These are phyloP conservation scores for Dufourea novaeangliae DNA, from an alignment of 1,140 invertebrate species.

Conservation along the genomic window DNA sequence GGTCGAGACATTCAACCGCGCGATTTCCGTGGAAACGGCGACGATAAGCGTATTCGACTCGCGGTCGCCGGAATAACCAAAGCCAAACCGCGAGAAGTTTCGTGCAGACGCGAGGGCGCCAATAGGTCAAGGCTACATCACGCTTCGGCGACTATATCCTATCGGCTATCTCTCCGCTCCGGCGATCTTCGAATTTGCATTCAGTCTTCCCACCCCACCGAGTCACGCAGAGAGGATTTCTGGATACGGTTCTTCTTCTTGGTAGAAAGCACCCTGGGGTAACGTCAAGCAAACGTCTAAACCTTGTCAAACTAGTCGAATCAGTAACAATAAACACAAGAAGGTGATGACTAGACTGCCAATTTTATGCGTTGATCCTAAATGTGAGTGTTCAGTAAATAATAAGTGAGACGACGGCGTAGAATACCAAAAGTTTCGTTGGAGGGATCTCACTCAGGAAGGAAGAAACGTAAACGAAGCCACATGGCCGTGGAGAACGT, in stretches of 20 bases:
- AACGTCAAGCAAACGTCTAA: too few species aligned
- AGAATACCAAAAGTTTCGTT: too few species aligned
- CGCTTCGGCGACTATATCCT: slow-evolving; percentile 25
- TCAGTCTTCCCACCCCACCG: slow-evolving; percentile 18
- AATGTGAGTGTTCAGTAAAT: too few species aligned
- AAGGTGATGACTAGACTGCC: too few species aligned
- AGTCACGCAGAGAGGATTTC: slow-evolving; percentile 1
- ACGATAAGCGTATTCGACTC: slow-evolving; percentile 31
- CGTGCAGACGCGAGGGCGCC: slow-evolving; percentile 55
- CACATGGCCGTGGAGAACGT: slow-evolving; percentile 45
- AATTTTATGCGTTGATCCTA: too few species aligned
- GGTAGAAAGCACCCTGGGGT: too few species aligned
- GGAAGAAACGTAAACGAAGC: slow-evolving; percentile 39
- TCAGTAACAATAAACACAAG: too few species aligned
- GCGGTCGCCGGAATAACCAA: slow-evolving; percentile 41
- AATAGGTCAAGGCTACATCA: slow-evolving; percentile 61
- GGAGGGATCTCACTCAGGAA: too few species aligned
- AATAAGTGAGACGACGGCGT: too few species aligned
- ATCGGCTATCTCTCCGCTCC: slow-evolving; percentile 17
- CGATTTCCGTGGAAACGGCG: slow-evolving; percentile 8
- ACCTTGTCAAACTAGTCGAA: too few species aligned
- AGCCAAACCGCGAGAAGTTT: slow-evolving; percentile 63
- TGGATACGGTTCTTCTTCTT: background rate
- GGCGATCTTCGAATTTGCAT: slow-evolving; percentile 50
- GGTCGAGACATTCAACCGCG: background rate